Conservation (phyloP, 2,888 invertebrate genomes). For the Lycaena phlaeas region DNA sequence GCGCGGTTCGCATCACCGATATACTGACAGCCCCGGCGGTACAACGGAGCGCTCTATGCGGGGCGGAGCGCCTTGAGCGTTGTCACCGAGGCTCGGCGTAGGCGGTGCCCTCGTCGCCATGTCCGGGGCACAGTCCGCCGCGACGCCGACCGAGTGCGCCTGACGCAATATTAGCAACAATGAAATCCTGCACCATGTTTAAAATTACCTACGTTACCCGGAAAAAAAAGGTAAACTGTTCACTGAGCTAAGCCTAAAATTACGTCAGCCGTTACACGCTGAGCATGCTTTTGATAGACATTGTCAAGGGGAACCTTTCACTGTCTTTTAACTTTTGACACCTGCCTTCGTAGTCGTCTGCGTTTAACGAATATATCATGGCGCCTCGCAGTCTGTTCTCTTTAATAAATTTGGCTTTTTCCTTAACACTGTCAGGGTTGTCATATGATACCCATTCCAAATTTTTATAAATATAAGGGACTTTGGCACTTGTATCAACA, state of each 20-base stretch:
- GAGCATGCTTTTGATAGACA: slow-evolving; percentile 34
- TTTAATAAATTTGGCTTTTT: slow-evolving; percentile 79
- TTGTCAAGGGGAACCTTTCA: slow-evolving; percentile 29
- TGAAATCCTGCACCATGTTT: slow-evolving; percentile 63
- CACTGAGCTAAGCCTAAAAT: background rate
- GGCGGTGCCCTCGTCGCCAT: slow-evolving; percentile 19
- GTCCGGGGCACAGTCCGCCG: slow-evolving; percentile 12
- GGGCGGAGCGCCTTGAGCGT: slow-evolving; percentile 14
- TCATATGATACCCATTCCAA: slow-evolving; percentile 91
- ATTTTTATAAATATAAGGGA: slow-evolving; percentile 81
- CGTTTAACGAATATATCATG: slow-evolving; percentile 88
- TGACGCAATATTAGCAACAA: slow-evolving; percentile 23
- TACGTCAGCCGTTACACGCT: too few species aligned
- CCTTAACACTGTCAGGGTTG: slow-evolving; percentile 77
- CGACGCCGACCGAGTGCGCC: slow-evolving; percentile 7
- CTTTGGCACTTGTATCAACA: slow-evolving; percentile 79
- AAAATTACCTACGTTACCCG: slow-evolving; percentile 63
- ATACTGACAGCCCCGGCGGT: too few species aligned
- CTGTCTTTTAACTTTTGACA: slow-evolving; percentile 46
- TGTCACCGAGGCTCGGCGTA: slow-evolving; percentile 22
- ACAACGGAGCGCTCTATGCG: slow-evolving; percentile 2
- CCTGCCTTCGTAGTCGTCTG: slow-evolving; percentile 80
- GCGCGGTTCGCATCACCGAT: slow-evolving; percentile 11
- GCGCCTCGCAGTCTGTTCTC: slow-evolving; percentile 80
- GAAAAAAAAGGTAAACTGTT: slow-evolving; percentile 52